Base-by-base conservation (phyloP, 2,888 invertebrate species). In the Ochropleura plecta region DNA sequence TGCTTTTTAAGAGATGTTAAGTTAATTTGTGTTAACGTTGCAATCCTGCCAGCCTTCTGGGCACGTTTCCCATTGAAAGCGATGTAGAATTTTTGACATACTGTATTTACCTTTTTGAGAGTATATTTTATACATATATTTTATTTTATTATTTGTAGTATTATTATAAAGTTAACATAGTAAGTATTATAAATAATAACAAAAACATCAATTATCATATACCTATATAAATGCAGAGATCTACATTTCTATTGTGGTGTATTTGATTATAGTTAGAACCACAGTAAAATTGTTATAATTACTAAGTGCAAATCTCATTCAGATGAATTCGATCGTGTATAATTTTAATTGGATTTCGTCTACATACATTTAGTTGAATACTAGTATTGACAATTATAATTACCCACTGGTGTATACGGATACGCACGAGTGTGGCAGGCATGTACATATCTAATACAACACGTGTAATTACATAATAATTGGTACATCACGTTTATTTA, bases 261-360 rank as follows among this genome's bases (percentile, higher is more conserved):
- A 18, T 49, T 18, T n/a, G 12, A n/a, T 53, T 55, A 55, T 20
- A 55, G 55, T 55, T 20, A 20, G 20, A 20, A 20, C 5, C 18
- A 42, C 8, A 72, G 63, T 57, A 44, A 30, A 30, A 30, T 59
- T 53, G 65, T 30, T 8, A 46, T 67, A 73, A 70, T 48, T 73
- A 68, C 53, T 75, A 12, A n/a, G n/a, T 69, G n/a, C 30, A 30
- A 57, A 66, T 60, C n/a, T 70, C 49, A 74, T 70, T 79, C 67
- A 42, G 0, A 18, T 73, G 57, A 40, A 73, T 51, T 72, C 44
- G 18, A 42, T 64, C 42, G 59, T 67, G 42, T 40, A 66, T 73
- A 62, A 80, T 73, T 75, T 80, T 68, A 83, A 82, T 79, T 77
- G 60, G 74, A 20, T 63, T 78, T 70, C 48, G 44, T 65, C 48